Conservation (phyloP, 2,888 invertebrate genomes). For the Carcina quercana region DNA sequence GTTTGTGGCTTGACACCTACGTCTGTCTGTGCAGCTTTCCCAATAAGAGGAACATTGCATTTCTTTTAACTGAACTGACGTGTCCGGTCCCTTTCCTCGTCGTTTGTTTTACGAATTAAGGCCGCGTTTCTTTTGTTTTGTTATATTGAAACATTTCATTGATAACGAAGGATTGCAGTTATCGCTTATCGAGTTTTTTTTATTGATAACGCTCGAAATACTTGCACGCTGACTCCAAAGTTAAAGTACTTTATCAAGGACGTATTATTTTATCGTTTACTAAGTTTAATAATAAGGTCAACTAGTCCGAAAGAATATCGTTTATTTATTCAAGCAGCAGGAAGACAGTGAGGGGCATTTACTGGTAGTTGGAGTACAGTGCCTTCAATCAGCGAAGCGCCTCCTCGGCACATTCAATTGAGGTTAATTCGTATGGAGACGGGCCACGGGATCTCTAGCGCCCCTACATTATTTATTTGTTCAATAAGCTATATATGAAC, state of each 20-base stretch:
- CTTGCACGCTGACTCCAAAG: conserved; percentile 19
- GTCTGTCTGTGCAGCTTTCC: conserved; percentile 6
- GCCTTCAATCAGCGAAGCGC: conserved; percentile 70
- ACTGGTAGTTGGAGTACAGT: conserved; percentile 43
- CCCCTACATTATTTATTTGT: conserved; percentile 65
- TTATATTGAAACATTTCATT: too few relatives aligned
- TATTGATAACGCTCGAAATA: conserved; percentile 22
- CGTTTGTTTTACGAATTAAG: not conserved
- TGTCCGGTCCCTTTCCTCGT: conserved; percentile 5
- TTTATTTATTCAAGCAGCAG: conserved; percentile 39
- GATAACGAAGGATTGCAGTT: too few relatives aligned
- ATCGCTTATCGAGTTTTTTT: conserved; percentile 16
- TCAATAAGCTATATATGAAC: conserved; percentile 64
- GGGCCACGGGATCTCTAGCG: conserved; percentile 64
- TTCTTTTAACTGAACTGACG: conserved; percentile 3
- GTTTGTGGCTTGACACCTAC: conserved; percentile 22
- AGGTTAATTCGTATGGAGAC: conserved; percentile 71
- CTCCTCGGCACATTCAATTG: conserved; percentile 68
- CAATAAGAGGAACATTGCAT: conserved; percentile 7
- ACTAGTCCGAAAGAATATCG: conserved; percentile 12
- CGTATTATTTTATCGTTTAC: too few relatives aligned
- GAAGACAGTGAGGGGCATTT: conserved; percentile 38
- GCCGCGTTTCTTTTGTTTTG: not conserved
- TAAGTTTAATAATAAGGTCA: too few relatives aligned
- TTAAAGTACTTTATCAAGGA: too few relatives aligned